These are phyloP conservation scores for Hydrolagus colliei DNA, from an alignment of 2,797 vertebrate genomes.

Conservation along the genomic window DNA sequence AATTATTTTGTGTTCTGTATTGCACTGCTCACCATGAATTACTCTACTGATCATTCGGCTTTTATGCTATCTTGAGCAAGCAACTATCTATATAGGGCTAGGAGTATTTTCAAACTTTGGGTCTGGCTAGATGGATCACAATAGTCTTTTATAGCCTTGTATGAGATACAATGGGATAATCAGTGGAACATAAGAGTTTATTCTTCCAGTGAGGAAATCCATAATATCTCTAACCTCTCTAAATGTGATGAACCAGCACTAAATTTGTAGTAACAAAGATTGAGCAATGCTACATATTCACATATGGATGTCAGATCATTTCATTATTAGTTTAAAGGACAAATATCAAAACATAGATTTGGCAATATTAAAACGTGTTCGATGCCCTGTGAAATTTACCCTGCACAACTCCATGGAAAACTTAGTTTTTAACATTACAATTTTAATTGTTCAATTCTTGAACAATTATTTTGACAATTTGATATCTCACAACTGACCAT, in stretches of 20 bases:
- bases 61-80: not conserved
- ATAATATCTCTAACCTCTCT: not conserved
- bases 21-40: no score
- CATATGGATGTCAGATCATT: not conserved
- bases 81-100: no score
- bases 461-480: no score
- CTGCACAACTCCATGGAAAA: no score
- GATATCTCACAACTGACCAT: no score
- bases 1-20: not conserved
- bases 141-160: no score
- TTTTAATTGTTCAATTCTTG: no score
- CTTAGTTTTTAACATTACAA: no score
- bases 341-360: not conserved
- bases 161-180: not conserved
- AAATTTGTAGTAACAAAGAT: not conserved
- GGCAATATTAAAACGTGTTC: no score
- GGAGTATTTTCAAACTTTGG: no score
- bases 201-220: not conserved
- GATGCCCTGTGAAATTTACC: no score
- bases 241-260: not conserved
- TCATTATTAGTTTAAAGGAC: not conserved
- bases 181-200: not conserved
- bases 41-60: not conserved
- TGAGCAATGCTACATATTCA: not conserved
- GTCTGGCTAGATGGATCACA: no score